A percentile compares a stretch with the other conserved stretches of the same genome.
Conservation (phyloP, 2,113 vertebrate genomes). For the Regulus satrapa region DNA sequence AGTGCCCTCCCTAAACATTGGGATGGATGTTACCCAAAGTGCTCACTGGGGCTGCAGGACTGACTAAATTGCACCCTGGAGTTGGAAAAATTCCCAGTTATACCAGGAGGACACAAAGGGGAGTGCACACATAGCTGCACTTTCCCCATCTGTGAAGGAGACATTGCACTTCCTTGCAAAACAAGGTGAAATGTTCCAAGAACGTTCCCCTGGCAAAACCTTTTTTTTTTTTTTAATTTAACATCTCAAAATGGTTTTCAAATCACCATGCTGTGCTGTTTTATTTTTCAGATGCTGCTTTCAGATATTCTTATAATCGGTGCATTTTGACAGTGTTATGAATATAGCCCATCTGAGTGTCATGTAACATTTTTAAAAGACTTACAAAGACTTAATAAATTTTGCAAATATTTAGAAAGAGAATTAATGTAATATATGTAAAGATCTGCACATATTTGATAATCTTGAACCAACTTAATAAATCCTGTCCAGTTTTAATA, state of each 20-base stretch:
- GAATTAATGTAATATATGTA: constrained; percentile 78
- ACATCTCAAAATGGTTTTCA: neutral
- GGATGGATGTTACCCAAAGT: neutral
- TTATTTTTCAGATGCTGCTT: neutral
- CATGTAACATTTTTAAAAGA: constrained; percentile 62
- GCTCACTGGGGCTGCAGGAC: neutral
- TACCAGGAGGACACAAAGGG: neutral
- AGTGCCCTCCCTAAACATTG: neutral
- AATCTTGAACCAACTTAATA: constrained; percentile 77
- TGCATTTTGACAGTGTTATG: neutral
- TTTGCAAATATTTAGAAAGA: constrained; percentile 79
- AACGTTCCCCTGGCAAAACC: neutral
- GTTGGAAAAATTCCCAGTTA: neutral
- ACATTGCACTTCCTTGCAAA: neutral
- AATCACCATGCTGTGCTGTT: neutral
- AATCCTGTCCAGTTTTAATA: constrained; percentile 77
- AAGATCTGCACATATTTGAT: constrained; percentile 80
- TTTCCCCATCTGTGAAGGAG: neutral
- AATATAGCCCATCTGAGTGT: constrained; percentile 13
- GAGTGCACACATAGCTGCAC: neutral
- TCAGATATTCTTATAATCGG: neutral
- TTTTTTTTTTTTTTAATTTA: neutral
- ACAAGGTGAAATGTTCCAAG: neutral
- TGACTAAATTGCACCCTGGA: neutral
- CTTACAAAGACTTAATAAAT: constrained; percentile 75